Evolutionary conservation across 2,888 invertebrate species (phyloP), one percentile per base, ranked within the genome.

Genomic region (Tridacna gigas): DNA sequence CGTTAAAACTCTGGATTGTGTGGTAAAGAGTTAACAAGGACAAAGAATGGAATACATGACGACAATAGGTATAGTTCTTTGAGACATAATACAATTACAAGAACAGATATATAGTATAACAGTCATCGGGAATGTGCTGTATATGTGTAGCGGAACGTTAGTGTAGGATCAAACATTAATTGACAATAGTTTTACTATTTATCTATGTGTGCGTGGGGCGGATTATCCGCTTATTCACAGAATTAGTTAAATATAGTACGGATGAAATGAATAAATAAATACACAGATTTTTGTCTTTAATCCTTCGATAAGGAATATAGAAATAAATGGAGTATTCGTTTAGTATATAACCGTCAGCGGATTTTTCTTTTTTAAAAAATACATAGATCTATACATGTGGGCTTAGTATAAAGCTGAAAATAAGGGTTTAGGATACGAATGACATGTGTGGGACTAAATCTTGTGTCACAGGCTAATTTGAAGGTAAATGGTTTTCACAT

Each of bases 161-260:
- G 22, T 18, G 67, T 67, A 15, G 45, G 67, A 67, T 67, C 11
- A 56, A 56, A 56, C 15, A 56, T 26, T 45, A 7, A 67, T 37
- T 67, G 28, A 67, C 67, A 67, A 67, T 67, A 67, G 67, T 67
- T 67, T 67, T 67, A 67, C 67, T 67, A 45, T 67, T 67, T 67
- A 67, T 67, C 67, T 67, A 67, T 67, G 9, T n/a, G 37, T 45
- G 13, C 67, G 67, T 67, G 67, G n/a, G 47, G 0, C 67, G 67
- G 67, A 67, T 67, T 67, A 67, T 67, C 67, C 28, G 67, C 15
- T 67, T 67, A 67, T 67, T 67, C 4, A 45, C 15, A 28, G 65
- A 65, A 45, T 56, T 56, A 56, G 56, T 15, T 20, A 56, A n/a
- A n/a, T 56, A 56, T 3, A 5, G 56, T 56, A 56, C 15, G 56